Percentiles rank a stretch among this genome's conserved stretches.
Evolutionary conservation across 2,888 invertebrate species (phyloP).

Genomic region (Prosopocoilus inquinatus): DNA sequence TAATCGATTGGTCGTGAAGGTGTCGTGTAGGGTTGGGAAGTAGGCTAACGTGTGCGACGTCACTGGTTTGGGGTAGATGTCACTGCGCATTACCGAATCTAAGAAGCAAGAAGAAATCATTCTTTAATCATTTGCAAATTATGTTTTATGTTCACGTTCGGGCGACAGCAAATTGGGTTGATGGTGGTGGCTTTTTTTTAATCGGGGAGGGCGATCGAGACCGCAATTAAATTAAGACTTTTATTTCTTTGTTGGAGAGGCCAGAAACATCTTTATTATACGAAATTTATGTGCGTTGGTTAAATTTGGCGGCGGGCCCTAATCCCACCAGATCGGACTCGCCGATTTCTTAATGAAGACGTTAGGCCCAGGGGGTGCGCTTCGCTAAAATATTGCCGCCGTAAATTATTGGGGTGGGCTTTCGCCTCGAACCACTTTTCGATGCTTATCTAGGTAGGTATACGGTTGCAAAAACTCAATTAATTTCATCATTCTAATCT

Average conservation of each 20-base stretch:
- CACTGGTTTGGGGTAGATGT: conserved; percentile 39
- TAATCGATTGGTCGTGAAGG: conserved; percentile 50
- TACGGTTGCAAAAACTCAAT: too few relatives aligned
- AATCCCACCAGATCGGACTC: conserved; percentile 14
- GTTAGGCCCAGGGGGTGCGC: conserved; percentile 14
- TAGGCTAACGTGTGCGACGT: conserved; percentile 34
- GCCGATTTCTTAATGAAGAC: conserved; percentile 26
- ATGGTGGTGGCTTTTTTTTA: too few relatives aligned
- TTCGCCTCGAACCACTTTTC: not conserved
- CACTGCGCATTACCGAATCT: conserved; percentile 39
- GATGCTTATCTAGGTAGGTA: too few relatives aligned
- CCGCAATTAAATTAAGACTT: too few relatives aligned
- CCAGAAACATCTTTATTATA: not conserved
- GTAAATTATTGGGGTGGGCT: conserved; percentile 1
- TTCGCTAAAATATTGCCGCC: conserved; percentile 12
- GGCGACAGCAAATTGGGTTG: too few relatives aligned
- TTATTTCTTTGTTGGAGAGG: too few relatives aligned
- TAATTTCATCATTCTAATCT: too few relatives aligned
- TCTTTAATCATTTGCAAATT: not conserved
- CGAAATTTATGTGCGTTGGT: not conserved
- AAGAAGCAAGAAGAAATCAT: conserved; percentile 21
- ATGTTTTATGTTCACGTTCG: not conserved
- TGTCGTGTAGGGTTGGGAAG: conserved; percentile 38
- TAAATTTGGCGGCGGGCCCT: not conserved
- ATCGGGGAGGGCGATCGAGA: too few relatives aligned